Percentiles rank a stretch among this genome's conserved stretches.
These are phyloP conservation scores for Xiphophorus maculatus DNA, from an alignment of 2,113 vertebrate genomes.

Conservation along the genomic window DNA sequence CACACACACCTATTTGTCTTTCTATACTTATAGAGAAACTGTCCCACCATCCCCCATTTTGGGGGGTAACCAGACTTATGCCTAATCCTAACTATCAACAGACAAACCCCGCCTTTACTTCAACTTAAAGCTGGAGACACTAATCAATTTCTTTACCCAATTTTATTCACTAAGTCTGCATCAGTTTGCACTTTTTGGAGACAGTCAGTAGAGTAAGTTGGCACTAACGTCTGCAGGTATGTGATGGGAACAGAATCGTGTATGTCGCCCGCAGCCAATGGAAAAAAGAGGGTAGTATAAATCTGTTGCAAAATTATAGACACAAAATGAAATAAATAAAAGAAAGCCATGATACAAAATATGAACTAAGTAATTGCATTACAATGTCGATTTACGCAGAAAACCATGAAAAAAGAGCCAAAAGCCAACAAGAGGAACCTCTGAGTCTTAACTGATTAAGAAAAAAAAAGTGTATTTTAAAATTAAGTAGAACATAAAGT, in stretches of 20 bases:
- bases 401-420: not conserved
- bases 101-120: not conserved
- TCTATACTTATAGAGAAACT: not conserved
- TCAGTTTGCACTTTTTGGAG: no score
- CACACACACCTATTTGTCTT: not conserved
- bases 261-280: not conserved
- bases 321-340: not conserved
- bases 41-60: no score
- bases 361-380: not conserved
- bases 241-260: not conserved
- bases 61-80: no score
- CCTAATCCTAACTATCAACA: no score
- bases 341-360: not conserved
- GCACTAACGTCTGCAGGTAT: not conserved
- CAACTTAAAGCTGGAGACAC: not conserved
- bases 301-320: not conserved
- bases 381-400: not conserved
- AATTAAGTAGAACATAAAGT: no score
- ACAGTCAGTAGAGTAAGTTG: no score
- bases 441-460: no score
- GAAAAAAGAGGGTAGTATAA: not conserved
- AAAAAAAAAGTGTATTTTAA: no score
- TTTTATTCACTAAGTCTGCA: no score
- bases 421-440: not conserved
- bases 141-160: no score